Evolutionary conservation across 2,113 vertebrate genomes (phyloP).

Genomic region (mouse (Mus musculus)): DNA sequence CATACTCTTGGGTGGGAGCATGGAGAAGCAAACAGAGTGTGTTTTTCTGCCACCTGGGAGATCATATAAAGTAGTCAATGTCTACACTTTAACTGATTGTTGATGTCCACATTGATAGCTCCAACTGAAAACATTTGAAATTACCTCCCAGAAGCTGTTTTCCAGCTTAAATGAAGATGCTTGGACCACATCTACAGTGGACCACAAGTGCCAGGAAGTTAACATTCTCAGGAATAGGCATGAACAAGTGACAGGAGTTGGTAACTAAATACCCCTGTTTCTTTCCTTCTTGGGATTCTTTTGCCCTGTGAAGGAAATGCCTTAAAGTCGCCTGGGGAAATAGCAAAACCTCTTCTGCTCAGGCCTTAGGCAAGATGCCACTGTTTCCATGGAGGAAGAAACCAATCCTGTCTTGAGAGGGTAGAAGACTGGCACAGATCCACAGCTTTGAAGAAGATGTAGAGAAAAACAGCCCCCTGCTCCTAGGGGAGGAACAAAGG

Average conservation of each 20-base stretch:
- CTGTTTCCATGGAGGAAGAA: conserved; percentile 25
- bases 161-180: not conserved
- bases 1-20: not conserved
- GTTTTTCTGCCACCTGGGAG: not conserved
- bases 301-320: not conserved
- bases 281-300: not conserved
- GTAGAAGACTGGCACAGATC: not conserved
- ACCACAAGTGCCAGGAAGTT: not conserved
- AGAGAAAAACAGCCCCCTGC: not conserved
- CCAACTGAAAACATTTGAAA: not conserved
- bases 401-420: not conserved
- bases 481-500: not conserved
- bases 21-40: not conserved
- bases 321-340: not conserved
- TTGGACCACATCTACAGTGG: not conserved
- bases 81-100: not conserved
- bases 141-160: not conserved
- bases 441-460: not conserved
- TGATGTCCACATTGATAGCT: not conserved
- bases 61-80: not conserved
- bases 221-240: not conserved
- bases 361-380: not conserved
- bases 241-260: not conserved
- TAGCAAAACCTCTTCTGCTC: not conserved
- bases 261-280: not conserved